phyloP scores from a whole-genome alignment of 2,888 invertebrate genomes.

The Philaethria dido region DNA sequence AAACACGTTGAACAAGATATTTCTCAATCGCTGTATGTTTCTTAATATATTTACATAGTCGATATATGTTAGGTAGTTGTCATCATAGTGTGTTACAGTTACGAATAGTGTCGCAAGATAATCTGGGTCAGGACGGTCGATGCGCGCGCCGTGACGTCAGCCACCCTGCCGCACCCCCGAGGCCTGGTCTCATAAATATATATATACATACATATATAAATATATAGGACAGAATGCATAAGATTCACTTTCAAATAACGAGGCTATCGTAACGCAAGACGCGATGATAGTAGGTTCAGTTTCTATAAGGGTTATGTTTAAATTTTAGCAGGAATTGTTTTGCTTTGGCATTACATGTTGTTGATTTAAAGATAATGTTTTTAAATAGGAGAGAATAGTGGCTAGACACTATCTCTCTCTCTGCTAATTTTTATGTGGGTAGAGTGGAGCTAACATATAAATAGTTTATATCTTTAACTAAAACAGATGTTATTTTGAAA shows the following conservation, averaged over 20 bases:
- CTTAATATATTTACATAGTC: slow-evolving; percentile 50
- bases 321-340: no score
- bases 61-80: slow-evolving; percentile 69
- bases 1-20: not conserved
- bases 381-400: not conserved
- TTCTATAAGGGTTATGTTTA: no score
- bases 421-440: not conserved
- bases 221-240: slow-evolving; percentile 13
- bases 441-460: not conserved
- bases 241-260: slow-evolving; percentile 25
- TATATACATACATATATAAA: slow-evolving; percentile 20
- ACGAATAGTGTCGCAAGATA: slow-evolving; percentile 62
- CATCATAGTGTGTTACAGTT: slow-evolving; percentile 57
- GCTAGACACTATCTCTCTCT: not conserved
- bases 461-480: not conserved
- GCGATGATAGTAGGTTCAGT: not conserved
- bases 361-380: no score
- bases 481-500: not conserved
- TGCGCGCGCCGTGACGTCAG: slow-evolving; percentile 80
- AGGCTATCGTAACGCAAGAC: not conserved
- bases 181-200: slow-evolving; percentile 64
- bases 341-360: no score
- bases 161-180: slow-evolving; percentile 60
- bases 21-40: not conserved
- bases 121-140: slow-evolving; percentile 66